Percentiles rank a stretch among this genome's conserved stretches.
phyloP scores from a whole-genome alignment of 2,113 vertebrate genomes.

The Antechinus flavipes region DNA sequence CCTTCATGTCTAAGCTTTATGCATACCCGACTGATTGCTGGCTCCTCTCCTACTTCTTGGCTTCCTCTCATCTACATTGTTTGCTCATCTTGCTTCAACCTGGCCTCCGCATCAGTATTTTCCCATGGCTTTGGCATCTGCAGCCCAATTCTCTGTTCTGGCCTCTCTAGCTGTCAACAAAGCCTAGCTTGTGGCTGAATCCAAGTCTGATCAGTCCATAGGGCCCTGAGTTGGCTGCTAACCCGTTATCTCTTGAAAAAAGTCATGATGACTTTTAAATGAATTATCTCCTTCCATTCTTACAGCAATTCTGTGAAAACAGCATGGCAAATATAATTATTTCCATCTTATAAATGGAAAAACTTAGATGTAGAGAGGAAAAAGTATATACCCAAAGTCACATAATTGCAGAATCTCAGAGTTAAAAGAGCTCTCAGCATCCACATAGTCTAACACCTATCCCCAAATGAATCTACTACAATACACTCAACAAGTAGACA shows the following conservation, averaged over 20 bases:
- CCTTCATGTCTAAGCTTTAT: not conserved
- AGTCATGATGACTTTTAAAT: not conserved
- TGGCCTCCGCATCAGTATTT: not conserved
- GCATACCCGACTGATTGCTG: not conserved
- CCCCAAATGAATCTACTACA: not conserved
- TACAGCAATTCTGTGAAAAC: not conserved
- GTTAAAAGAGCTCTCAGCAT: not conserved
- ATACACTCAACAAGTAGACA: not conserved
- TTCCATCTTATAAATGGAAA: not conserved
- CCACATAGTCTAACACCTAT: not conserved
- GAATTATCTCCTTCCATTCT: not conserved
- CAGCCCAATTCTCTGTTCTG: not conserved
- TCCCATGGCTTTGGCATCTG: not conserved
- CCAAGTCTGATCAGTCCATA: not conserved
- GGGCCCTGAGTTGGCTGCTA: not conserved
- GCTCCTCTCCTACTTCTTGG: not conserved
- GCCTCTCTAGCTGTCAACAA: not conserved
- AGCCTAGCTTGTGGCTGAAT: not conserved
- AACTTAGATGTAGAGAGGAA: not conserved
- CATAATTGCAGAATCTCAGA: not conserved
- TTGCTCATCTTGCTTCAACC: constrained; percentile 1
- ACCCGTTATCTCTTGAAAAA: not conserved
- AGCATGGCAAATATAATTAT: not conserved
- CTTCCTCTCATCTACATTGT: not conserved
- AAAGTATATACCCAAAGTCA: not conserved